These are phyloP conservation scores for Lasioglossum lativentre DNA, from an alignment of 2,888 invertebrate species.

Conservation along the genomic window DNA sequence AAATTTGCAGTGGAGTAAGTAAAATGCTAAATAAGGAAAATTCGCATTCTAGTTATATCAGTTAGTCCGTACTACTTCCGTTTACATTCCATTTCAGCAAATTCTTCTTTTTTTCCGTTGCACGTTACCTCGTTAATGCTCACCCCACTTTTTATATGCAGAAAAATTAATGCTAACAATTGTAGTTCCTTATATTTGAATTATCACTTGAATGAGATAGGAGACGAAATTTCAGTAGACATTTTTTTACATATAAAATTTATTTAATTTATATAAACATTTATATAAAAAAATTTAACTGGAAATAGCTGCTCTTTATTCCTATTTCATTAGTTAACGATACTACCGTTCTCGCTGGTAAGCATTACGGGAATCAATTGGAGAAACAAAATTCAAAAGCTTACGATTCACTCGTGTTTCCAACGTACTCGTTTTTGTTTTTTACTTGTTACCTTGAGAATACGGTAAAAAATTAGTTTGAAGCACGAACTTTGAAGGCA, in stretches of 20 bases:
- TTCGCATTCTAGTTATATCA: background rate
- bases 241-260: no score
- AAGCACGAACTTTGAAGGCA: background rate
- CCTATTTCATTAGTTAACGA: background rate
- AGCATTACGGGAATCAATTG: background rate
- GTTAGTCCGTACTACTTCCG: background rate
- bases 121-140: background rate
- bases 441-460: background rate
- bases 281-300: background rate
- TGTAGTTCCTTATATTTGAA: background rate
- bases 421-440: background rate
- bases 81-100: constrained; percentile 1
- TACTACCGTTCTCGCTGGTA: background rate
- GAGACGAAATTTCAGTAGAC: no score
- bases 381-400: background rate
- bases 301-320: background rate
- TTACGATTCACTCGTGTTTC: background rate
- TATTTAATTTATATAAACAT: no score
- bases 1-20: background rate
- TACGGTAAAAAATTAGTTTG: constrained; percentile 1
- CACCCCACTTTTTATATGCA: background rate
- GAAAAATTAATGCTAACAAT: background rate
- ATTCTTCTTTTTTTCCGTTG: no score
- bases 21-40: background rate
- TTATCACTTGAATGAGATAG: background rate